A percentile compares a stretch with the other conserved stretches of the same genome.
phyloP scores from a whole-genome alignment of 2,888 invertebrate genomes.

The Athalia cordata region DNA sequence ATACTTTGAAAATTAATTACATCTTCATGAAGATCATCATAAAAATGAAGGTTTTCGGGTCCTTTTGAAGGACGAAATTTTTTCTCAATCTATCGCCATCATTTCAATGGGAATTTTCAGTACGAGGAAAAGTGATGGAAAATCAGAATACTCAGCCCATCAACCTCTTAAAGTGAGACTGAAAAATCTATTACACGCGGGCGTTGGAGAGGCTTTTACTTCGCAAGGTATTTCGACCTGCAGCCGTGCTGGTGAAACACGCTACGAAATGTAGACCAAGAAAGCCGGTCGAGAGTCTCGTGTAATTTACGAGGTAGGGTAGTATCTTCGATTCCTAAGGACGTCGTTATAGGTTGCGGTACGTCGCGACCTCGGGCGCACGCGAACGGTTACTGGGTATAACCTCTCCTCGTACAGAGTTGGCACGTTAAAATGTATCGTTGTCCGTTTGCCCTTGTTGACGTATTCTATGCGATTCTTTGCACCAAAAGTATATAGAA shows the following conservation, averaged over 20 bases:
- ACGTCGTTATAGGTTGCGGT: slow-evolving; percentile 69
- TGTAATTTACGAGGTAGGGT: slow-evolving; percentile 69
- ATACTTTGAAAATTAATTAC: no score
- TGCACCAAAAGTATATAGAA: slow-evolving; percentile 42
- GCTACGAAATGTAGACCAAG: slow-evolving; percentile 57
- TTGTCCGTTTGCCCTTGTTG: slow-evolving; percentile 37
- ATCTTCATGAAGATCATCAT: no score
- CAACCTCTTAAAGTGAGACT: no score
- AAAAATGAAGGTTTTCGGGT: no score
- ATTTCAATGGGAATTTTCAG: no score
- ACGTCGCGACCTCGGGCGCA: slow-evolving; percentile 67
- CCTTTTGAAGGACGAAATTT: no score
- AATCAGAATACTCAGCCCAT: no score
- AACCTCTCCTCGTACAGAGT: slow-evolving; percentile 59
- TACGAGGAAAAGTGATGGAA: no score
- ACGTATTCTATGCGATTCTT: slow-evolving; percentile 48
- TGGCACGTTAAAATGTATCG: slow-evolving; percentile 35
- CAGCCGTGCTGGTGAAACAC: slow-evolving; percentile 30
- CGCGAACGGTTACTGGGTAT: slow-evolving; percentile 50
- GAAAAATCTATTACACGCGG: neutral
- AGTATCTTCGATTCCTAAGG: slow-evolving; percentile 63
- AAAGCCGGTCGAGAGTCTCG: slow-evolving; percentile 67
- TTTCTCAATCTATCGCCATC: no score
- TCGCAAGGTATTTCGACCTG: slow-evolving; percentile 13
- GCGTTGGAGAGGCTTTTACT: neutral